A percentile compares a stretch with the other conserved stretches of the same genome.
Conservation (phyloP, 92 coral and sea anemone species). For the Umimayanthus chanpuru region DNA sequence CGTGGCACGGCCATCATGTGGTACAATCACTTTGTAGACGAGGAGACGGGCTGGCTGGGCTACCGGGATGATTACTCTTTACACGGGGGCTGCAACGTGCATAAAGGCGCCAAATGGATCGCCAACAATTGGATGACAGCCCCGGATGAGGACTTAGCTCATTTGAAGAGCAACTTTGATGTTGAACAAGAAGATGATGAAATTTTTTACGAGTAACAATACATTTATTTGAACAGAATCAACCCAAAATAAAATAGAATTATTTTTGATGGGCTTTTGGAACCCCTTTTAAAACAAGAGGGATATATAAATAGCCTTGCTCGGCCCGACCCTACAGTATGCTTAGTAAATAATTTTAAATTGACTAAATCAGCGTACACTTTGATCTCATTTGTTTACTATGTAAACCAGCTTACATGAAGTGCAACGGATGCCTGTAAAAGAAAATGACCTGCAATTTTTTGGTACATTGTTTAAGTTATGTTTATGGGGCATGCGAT, state of each 20-base stretch:
- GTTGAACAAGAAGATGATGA: slow-evolving; percentile 20
- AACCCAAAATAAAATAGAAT: background rate
- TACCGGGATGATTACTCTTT: slow-evolving; percentile 77
- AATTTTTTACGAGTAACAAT: background rate
- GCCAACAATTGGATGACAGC: slow-evolving; percentile 91
- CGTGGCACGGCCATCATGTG: slow-evolving; percentile 82
- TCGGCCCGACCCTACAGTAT: too few species aligned
- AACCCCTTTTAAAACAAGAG: background rate
- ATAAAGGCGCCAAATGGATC: slow-evolving; percentile 75
- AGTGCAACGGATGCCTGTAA: too few species aligned
- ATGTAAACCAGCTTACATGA: too few species aligned
- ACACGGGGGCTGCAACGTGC: slow-evolving; percentile 89
- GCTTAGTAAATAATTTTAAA: too few species aligned
- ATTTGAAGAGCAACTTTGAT: slow-evolving; percentile 63
- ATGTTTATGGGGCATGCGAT: too few species aligned
- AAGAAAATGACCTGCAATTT: too few species aligned
- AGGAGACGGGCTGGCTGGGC: slow-evolving; percentile 81
- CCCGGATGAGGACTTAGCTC: slow-evolving; percentile 63
- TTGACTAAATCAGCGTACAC: too few species aligned
- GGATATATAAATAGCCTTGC: too few species aligned
- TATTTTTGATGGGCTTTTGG: too few species aligned
- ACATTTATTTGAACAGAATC: background rate
- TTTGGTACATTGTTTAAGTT: too few species aligned
- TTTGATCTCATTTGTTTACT: too few species aligned
- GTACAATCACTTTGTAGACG: slow-evolving; percentile 91